Evolutionary conservation across 37 sponge, comb jelly and placozoan genomes (phyloP).

Genomic region (Beroe ovata): DNA sequence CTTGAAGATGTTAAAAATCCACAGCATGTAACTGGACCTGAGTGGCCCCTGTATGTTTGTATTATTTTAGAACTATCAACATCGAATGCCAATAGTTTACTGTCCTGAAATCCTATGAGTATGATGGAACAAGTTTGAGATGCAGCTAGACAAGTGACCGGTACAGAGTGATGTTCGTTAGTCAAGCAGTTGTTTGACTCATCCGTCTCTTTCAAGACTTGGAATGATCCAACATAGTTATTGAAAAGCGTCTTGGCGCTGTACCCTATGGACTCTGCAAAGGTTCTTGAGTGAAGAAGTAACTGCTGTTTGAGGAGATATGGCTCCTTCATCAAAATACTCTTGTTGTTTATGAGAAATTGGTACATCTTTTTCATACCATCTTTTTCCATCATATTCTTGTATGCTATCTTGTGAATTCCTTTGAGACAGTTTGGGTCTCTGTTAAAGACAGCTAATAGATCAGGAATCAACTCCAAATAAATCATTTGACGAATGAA

Average conservation of each 20-base stretch:
- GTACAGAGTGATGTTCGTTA: conserved; percentile 20
- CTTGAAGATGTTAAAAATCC: conserved; percentile 53
- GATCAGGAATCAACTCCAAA: conserved; percentile 30
- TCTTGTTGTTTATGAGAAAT: conserved; percentile 65
- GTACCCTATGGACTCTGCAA: neutral
- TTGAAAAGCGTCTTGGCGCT: neutral
- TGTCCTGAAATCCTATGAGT: conserved; percentile 45
- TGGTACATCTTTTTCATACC: conserved; percentile 1
- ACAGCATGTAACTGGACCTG: conserved; percentile 52
- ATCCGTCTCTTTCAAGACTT: neutral
- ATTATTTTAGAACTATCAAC: neutral
- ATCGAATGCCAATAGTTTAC: conserved; percentile 15
- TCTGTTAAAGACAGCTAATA: neutral
- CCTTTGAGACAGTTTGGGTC: neutral
- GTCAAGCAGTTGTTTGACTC: neutral
- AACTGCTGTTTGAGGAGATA: conserved; percentile 22
- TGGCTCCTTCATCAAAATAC: conserved; percentile 35
- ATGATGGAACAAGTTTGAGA: neutral
- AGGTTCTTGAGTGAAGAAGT: neutral
- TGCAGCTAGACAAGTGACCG: conserved; percentile 18
- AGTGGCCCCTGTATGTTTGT: conserved; percentile 45
- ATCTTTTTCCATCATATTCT: conserved; percentile 12
- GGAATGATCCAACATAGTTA: conserved; percentile 22
- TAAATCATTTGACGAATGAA: conserved; percentile 63
- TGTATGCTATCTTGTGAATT: conserved; percentile 2